These are phyloP conservation scores for Brachylomia viminalis DNA, from an alignment of 2,888 invertebrate genomes.

Conservation along the genomic window DNA sequence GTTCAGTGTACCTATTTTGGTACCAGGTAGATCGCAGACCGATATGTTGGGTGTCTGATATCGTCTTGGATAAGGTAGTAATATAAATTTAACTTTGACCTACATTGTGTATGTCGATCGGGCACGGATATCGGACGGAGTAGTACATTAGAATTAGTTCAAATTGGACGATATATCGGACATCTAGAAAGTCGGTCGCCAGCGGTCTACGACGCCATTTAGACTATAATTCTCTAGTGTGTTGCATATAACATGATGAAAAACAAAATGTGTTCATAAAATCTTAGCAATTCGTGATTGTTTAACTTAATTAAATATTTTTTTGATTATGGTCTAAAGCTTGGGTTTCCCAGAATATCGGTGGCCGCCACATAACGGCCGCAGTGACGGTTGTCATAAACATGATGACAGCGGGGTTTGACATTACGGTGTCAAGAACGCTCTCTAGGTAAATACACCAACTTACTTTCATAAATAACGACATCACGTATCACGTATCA, in stretches of 20 bases:
- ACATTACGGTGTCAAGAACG: background rate
- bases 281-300: conserved; percentile 41
- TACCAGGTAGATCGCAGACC: background rate
- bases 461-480: background rate
- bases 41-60: conserved; percentile 10
- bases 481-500: no score
- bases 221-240: conserved; percentile 22
- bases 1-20: conserved; percentile 12
- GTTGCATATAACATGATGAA: background rate
- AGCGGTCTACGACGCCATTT: conserved; percentile 18
- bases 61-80: conserved; percentile 9
- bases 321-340: background rate
- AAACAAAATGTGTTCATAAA: conserved; percentile 49
- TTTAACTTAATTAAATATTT: conserved; percentile 38
- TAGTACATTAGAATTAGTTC: background rate
- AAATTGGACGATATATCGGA: conserved; percentile 3
- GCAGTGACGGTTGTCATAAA: background rate
- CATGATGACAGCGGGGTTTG: background rate
- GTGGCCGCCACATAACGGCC: background rate
- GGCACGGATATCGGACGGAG: no score
- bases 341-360: background rate
- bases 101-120: background rate
- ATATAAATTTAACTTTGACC: background rate
- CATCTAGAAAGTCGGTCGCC: background rate
- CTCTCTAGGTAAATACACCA: background rate